phyloP scores from a whole-genome alignment of 2,113 vertebrate genomes.

The Scomber colias region DNA sequence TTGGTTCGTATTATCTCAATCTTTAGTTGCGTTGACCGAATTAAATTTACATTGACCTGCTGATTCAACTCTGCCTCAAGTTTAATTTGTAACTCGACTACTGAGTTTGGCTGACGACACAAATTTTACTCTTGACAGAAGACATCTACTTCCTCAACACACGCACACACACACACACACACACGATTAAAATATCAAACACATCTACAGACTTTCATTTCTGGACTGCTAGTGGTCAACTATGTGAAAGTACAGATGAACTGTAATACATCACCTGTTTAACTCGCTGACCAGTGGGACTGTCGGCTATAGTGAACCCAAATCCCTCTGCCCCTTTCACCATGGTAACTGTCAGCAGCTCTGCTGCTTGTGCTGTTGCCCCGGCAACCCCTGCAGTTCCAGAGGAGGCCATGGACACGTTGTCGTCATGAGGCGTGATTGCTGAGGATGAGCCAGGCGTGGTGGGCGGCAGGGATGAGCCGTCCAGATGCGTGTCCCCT shows the following conservation, averaged over 20 bases:
- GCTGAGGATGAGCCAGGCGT: slow-evolving; percentile 72
- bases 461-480: slow-evolving; percentile 92
- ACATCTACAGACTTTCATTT: neutral
- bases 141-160: slow-evolving; percentile 1
- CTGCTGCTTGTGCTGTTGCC: slow-evolving; percentile 81
- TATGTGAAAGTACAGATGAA: neutral
- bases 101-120: slow-evolving; percentile 22
- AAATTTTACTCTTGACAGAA: slow-evolving; percentile 24
- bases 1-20: slow-evolving; percentile 29
- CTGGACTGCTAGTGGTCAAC: neutral
- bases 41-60: slow-evolving; percentile 36
- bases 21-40: neutral
- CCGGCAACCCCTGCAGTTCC: slow-evolving; percentile 87
- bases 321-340: slow-evolving; percentile 98
- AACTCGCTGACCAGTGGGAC: slow-evolving; percentile 97
- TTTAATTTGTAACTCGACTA: slow-evolving; percentile 9
- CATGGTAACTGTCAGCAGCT: slow-evolving; percentile 98
- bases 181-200: slow-evolving; percentile 11
- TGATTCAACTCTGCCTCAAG: slow-evolving; percentile 18
- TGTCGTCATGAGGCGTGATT: slow-evolving; percentile 93
- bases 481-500: slow-evolving; percentile 94
- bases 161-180: slow-evolving; percentile 3
- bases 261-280: slow-evolving; percentile 86
- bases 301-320: slow-evolving; percentile 99
- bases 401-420: slow-evolving; percentile 96